Evolutionary conservation across 2,888 invertebrate genomes (phyloP).

Genomic region (Drosophila putrida): DNA sequence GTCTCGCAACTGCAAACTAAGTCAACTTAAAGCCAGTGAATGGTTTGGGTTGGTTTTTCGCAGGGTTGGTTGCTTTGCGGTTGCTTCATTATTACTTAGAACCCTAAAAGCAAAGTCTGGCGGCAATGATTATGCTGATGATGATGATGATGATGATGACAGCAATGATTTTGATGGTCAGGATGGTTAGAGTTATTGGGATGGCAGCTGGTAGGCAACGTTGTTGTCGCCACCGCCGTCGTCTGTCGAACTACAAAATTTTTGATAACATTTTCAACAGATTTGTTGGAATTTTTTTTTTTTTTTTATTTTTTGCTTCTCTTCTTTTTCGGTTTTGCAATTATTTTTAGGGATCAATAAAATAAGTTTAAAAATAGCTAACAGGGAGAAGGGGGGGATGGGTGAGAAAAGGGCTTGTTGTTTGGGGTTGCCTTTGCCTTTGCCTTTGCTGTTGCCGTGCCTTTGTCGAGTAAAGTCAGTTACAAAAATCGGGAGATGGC

Average conservation of each 20-base stretch:
- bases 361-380: slow-evolving; percentile 77
- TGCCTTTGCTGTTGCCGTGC: not conserved
- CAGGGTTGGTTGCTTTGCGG: slow-evolving; percentile 52
- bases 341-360: slow-evolving; percentile 78
- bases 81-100: slow-evolving; percentile 67
- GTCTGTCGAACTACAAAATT: slow-evolving; percentile 57
- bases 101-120: slow-evolving; percentile 52
- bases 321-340: slow-evolving; percentile 54
- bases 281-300: slow-evolving; percentile 48
- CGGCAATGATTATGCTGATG: slow-evolving; percentile 27
- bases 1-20: slow-evolving; percentile 61
- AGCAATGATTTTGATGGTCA: slow-evolving; percentile 14
- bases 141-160: slow-evolving; percentile 16
- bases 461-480: slow-evolving; percentile 23
- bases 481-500: slow-evolving; percentile 7
- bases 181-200: slow-evolving; percentile 14
- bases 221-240: slow-evolving; percentile 21
- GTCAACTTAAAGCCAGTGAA: slow-evolving; percentile 68
- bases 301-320: slow-evolving; percentile 1
- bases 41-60: slow-evolving; percentile 39
- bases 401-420: slow-evolving; percentile 29
- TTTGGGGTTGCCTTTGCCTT: slow-evolving; percentile 7
- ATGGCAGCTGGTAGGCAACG: not conserved
- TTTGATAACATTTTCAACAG: slow-evolving; percentile 65
- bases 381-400: slow-evolving; percentile 14